Base-by-base conservation (phyloP, 2,113 vertebrate genomes). In the Motacilla alba region DNA sequence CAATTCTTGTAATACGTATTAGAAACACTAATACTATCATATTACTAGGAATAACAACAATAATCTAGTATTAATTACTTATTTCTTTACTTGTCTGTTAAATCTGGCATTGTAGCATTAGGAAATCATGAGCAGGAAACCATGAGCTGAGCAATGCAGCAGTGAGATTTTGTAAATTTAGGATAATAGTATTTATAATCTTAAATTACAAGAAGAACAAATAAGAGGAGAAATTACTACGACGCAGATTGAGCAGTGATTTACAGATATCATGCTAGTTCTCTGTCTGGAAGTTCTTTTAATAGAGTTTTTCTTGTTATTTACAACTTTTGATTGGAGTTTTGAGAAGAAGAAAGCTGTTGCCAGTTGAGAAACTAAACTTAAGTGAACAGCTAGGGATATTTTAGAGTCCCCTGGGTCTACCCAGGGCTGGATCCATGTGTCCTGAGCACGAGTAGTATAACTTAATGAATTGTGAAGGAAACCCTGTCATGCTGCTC, bases 231-330 rank as follows among this genome's bases (percentile, higher is more conserved):
- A 81, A 78, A 63, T 63, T 1, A 31, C 28, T 73, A 23, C 5
- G 41, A 13, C 7, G 1, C 6, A 67, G 59, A 21, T 4, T 53
- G 79, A 92, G 15, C 43, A 44, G 11, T 0, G 0, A 30, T 55
- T 77, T 81, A 66, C 27, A 63, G 50, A 43, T 66, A 55, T 11
- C 10, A 3, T 56, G 41, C 26, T 56, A 78, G 10, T 63, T 89
- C 47, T 86, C 6, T 77, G 6, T 44, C 30, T 80, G 14, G 15
- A 26, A 83, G 23, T 44, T 52, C 28, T 90, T 87, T 60, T 55
- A 66, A 66, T 59, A 6, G 26, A 49, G 26, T 66, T 79, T 90
- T 83, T 21, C 41, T 50, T 10, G 2, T 53, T 78, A 55, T 67
- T 58, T 70, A 11, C 58, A 58, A 66, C 6, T 74, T 77, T 31